A percentile compares a stretch with the other conserved stretches of the same genome.
Conservation (phyloP, 2,797 vertebrate species). For the Heterohyrax brucei region DNA sequence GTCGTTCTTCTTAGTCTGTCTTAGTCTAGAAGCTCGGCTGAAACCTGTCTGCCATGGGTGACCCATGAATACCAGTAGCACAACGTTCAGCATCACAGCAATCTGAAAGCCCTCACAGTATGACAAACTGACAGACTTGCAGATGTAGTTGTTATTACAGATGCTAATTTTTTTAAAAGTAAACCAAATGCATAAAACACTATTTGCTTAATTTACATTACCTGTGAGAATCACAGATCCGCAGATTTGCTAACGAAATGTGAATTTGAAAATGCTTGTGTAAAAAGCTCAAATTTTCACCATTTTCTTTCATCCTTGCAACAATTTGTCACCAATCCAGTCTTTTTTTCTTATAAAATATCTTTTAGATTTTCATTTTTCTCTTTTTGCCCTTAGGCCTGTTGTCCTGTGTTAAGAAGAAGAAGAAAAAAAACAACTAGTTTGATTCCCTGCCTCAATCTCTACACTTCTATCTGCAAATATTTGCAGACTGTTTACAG, state of each 20-base stretch:
- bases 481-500: constrained; percentile 17
- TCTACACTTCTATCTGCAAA: neutral
- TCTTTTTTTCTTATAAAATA: constrained; percentile 32
- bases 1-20: too few species aligned
- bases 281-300: neutral
- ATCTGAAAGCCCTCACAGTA: too few species aligned
- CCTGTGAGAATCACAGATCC: too few species aligned
- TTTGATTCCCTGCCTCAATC: neutral
- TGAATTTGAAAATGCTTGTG: constrained; percentile 32
- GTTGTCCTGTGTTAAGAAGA: neutral
- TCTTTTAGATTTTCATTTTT: constrained; percentile 11
- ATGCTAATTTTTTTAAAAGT: too few species aligned
- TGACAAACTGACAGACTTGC: too few species aligned
- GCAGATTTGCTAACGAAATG: neutral
- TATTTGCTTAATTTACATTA: neutral
- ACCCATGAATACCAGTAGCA: too few species aligned
- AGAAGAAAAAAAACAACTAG: neutral
- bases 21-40: too few species aligned
- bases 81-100: too few species aligned
- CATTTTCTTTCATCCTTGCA: neutral
- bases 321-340: constrained; percentile 7
- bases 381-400: neutral
- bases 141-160: too few species aligned
- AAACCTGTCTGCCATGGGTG: too few species aligned
- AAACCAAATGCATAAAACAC: neutral